Evolutionary conservation across 2,888 invertebrate species (phyloP).

Genomic region (Eustalomyia histrio): DNA sequence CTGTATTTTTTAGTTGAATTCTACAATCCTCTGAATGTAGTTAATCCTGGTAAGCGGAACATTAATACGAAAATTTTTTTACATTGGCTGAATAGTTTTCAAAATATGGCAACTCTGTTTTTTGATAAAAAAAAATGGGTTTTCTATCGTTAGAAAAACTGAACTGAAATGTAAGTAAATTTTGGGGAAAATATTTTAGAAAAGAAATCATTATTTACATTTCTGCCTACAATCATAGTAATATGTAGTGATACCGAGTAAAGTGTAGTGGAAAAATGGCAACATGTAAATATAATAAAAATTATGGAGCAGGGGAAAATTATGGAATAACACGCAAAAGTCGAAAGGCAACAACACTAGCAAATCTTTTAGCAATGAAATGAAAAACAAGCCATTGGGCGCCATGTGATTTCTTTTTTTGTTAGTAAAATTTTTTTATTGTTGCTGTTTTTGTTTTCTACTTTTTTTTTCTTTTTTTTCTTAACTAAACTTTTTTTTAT

Average conservation of each 20-base stretch:
- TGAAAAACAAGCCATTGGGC: constrained; percentile 66
- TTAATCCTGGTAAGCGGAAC: no score
- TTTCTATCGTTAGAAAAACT: no score
- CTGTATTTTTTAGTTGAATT: no score
- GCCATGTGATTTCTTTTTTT: constrained; percentile 59
- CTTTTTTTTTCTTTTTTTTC: constrained; percentile 41
- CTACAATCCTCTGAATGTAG: no score
- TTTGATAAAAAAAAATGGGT: no score
- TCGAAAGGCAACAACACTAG: constrained; percentile 57
- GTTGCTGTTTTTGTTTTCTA: constrained; percentile 41
- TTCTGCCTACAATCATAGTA: constrained; percentile 24
- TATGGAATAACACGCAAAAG: constrained; percentile 67
- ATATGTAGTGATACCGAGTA: not conserved
- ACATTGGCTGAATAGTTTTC: no score
- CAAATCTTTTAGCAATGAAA: constrained; percentile 55
- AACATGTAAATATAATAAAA: constrained; percentile 46
- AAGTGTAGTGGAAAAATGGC: constrained; percentile 41
- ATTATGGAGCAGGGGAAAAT: constrained; percentile 55
- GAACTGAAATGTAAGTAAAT: no score
- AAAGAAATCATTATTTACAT: not conserved
- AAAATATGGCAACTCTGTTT: no score
- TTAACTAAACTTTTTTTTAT: constrained; percentile 34
- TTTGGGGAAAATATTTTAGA: not conserved
- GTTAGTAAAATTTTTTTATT: constrained; percentile 21
- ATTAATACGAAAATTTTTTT: no score